phyloP scores from a whole-genome alignment of 2,888 invertebrate species.

The Leucoptera coffeella region DNA sequence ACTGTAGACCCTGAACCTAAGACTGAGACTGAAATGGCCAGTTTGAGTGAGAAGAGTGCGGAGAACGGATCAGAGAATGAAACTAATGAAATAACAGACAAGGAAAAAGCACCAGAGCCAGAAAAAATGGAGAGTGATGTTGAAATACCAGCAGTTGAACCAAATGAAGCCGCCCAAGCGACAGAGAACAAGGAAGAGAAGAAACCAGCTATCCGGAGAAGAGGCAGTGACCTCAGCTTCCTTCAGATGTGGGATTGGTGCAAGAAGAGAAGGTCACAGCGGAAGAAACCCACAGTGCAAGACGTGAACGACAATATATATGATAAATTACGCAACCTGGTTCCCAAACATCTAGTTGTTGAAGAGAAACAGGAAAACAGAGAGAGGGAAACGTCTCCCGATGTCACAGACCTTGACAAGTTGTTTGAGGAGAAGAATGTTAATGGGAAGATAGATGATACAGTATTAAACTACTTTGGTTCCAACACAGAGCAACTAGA shows the following conservation, averaged over 20 bases:
- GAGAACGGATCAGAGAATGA: constrained; percentile 25
- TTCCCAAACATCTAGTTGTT: constrained; percentile 51
- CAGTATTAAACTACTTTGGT: constrained; percentile 56
- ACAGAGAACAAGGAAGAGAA: constrained; percentile 37
- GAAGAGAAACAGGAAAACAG: constrained; percentile 27
- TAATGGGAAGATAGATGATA: constrained; percentile 7
- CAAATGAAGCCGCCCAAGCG: constrained; percentile 8
- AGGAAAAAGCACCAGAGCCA: constrained; percentile 29
- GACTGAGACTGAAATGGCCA: constrained; percentile 13
- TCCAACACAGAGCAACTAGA: constrained; percentile 58
- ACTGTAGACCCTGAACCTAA: too few relatives aligned
- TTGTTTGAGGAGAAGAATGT: constrained; percentile 48
- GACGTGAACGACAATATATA: constrained; percentile 59
- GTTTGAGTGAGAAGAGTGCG: constrained; percentile 16
- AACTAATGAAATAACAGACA: constrained; percentile 35
- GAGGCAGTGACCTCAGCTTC: too few relatives aligned
- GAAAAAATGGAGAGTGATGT: constrained; percentile 30
- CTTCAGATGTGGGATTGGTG: constrained; percentile 78
- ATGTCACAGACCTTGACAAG: constrained; percentile 57
- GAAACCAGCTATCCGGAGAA: too few relatives aligned
- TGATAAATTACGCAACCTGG: constrained; percentile 60
- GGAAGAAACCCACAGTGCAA: constrained; percentile 48
- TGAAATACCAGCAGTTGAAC: constrained; percentile 17
- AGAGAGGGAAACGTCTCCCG: constrained; percentile 53
- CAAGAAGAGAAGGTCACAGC: constrained; percentile 45